Evolutionary conservation across 1,140 invertebrate genomes (phyloP), one percentile per base, ranked within the genome.

Genomic region (Brachionus angularis): DNA sequence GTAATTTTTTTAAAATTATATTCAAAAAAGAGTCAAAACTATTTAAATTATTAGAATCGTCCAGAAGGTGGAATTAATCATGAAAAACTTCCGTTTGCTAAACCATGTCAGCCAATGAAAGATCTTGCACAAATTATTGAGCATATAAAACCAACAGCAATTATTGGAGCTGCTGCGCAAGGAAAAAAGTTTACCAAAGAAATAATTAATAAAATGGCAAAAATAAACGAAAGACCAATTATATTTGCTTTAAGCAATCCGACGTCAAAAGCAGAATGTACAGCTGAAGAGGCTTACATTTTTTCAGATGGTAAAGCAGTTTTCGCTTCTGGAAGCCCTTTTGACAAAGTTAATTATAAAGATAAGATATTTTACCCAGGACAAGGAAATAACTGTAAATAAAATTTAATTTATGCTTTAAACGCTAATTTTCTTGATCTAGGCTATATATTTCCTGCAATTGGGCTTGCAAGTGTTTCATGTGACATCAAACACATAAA

Each of bases 211-310:
- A 86, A 88, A 73, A 95, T 97, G 92, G 89, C 87, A 0, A 83
- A 85, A 67, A 88, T 89, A 78, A 93, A 91, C 74, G 86, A 93
- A 31, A 84, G 87, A 61, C 94, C 94, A 0, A 86, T 97, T 67
- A 89, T 97, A 58, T 97, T 97, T 80, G 93, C 94, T 16, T 83
- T 97, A 4, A 96, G 92, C 74, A 97, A 97, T 85, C 94, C 94
- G 18, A 97, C 94, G 0, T 88, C 86, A 77, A 93, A 93, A 84
- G 92, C 94, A 7, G 94, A 97, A 83, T 97, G 94, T 78, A 97
- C 94, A 3, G 93, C 94, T 18, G 89, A 94, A 77, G 87, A 89
- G 73, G 93, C 93, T 1, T 70, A 70, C 18, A 29, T n/a, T 25
- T 16, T 25, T 12, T 50, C 67, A 33, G 31, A 70, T 16, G 67